Base-by-base conservation (phyloP, 1,140 invertebrate species). In the Macrobrachium rosenbergii region DNA sequence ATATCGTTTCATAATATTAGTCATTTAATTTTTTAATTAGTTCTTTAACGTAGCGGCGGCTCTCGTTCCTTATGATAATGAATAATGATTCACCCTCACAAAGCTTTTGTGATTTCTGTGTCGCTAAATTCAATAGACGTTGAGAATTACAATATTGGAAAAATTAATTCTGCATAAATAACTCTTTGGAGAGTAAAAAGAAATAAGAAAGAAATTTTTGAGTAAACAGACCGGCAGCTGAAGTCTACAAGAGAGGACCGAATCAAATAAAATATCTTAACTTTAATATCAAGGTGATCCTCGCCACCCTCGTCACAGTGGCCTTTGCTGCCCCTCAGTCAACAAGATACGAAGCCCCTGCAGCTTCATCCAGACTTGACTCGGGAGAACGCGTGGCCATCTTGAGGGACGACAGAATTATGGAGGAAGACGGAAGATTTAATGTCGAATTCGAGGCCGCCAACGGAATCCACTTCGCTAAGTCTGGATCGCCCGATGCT, bases 321-420 rank as follows among this genome's bases (percentile, higher is more conserved):
- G 77, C 77, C 21, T 10, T 28, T 21, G 77, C 58, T 21, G 77
- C 77, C 45, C 77, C 77, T 14, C 77, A 80, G 59, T 80, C 45
- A 16, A 6, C 17, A 0, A 79, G 77, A 8, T 79, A 79, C 59
- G 77, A 58, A 23, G n/a, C 77, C n/a, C 77, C 77, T 16, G 16
- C 45, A 3, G 45, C 45, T 16, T 45, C n/a, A 0, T 79, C 76
- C 76, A 80, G 77, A 8, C 12, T 16, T 19, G 77, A 80, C 23
- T n/a, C 28, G 14, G 58, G 58, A 17, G 77, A 80, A 12, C 23
- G 58, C 19, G 58, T 80, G 14, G 52, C 77, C 12, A 80, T 80
- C 77, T 59, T 80, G 45, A 80, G 23, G 77, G 77, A 80, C 77
- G 77, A 80, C 59, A 58, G 77, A 58, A 59, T 80, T 21, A 45